Base-by-base conservation (phyloP, 2,888 invertebrate species). In the Scaptomyza parva region DNA sequence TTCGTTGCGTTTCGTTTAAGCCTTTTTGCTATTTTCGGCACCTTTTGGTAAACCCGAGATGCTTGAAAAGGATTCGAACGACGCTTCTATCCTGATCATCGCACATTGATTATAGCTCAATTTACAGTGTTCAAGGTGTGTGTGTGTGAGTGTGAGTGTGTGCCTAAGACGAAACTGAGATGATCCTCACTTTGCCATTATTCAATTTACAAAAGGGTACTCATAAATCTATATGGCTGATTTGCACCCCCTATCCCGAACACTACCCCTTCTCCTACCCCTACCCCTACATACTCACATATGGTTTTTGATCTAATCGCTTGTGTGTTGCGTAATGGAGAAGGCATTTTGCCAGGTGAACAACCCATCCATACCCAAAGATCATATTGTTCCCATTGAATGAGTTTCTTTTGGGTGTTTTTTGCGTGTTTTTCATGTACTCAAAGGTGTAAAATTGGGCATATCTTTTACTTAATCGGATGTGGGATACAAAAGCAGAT, bases 21-120 rank as follows among this genome's bases (percentile, higher is more conserved):
- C 87, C 87, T 87, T 87, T 87, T 86, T 72, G 60, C 75, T 81
- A 76, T 68, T 84, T 75, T 82, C 85, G 88, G 85, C 85, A 85
- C 87, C 88, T 85, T 87, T 88, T 85, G 86, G 85, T 85, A 69
- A 88, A 85, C 77, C 70, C 70, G 85, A 85, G 88, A 52, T 51
- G 85, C 33, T 52, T 63, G 64, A 65, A 78, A 86, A 80, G 70
- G 73, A 72, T 75, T 70, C 68, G 26, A 35, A 28, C n/a, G 48
- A 39, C 50, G 2, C 22, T 22, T 5, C 22, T 22, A 5, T 28
- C 9, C 60, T 67, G 84, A 80, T 86, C 74, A 71, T 59, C 64
- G 55, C 74, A 40, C 73, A 60, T 71, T 84, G 83, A 88, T 84
- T 88, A 84, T 71, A 86, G 78, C 72, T 88, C 84, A 86, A 51